Base-by-base conservation (phyloP, 2,113 vertebrate genomes). In the Osmerus eperlanus region DNA sequence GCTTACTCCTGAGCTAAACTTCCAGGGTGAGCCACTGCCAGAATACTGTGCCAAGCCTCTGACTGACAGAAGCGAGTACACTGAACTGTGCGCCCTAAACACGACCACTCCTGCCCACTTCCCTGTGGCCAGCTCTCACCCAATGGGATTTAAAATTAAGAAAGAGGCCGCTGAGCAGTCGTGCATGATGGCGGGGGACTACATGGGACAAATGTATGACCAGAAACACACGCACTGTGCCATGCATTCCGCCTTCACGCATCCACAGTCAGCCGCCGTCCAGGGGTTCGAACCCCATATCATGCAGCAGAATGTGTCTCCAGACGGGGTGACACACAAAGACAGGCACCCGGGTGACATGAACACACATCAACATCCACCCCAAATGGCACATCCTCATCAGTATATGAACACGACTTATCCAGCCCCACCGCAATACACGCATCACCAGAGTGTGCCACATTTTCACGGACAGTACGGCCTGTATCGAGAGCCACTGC, bases 391-490 rank as follows among this genome's bases (percentile, higher is more conserved):
- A 3, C 80, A 80, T 5, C 72, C 63, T 1, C 81, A 73, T 3
- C 84, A 88, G 64, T 95, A 91, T 81, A 58, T 91, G 76, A 83
- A 83, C 72, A 81, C 87, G 53, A 47, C 41, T 47, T 47, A 47
- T 47, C 83, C 79, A 15, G 95, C 92, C 65, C 86, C 89, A 18
- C 77, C 85, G 2, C 91, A 92, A 73, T 95, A 94, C 79, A 69
- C 84, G 0, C 90, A 81, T 19, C 63, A 84, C 52, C 89, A 80
- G 65, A 54, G 82, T 2, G 79, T 78, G 69, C 83, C 82, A 16
- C 93, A 93, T 77, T 95, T 93, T 69, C 93, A 92, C 60, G 93
- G 92, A 91, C 94, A 93, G 74, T 95, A 92, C 80, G 85, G 73
- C 74, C 74, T 94, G 79, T 94, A 91, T 81, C 82, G 92, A 62